These are phyloP conservation scores for Athalia rosae DNA, from an alignment of 2,888 invertebrate genomes.

Conservation along the genomic window DNA sequence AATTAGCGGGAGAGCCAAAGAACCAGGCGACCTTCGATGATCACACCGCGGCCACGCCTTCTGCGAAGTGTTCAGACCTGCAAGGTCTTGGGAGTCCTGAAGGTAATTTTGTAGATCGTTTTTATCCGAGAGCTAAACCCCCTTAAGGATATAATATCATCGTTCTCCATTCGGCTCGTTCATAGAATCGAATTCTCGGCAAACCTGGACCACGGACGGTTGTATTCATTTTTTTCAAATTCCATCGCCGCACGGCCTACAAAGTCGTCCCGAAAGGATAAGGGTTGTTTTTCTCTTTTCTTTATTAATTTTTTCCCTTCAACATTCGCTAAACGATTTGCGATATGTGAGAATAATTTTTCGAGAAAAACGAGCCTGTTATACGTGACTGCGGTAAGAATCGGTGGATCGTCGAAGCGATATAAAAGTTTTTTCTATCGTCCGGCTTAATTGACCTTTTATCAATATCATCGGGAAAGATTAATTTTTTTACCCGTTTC, in stretches of 20 bases:
- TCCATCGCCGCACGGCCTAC: background rate
- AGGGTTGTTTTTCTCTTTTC: no score
- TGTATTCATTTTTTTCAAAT: constrained; percentile 20
- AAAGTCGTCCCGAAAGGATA: no score
- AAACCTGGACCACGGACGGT: background rate
- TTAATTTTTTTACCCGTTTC: constrained; percentile 9
- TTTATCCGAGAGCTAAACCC: constrained; percentile 7
- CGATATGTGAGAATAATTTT: no score
- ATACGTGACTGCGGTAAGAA: constrained; percentile 7
- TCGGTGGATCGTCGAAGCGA: background rate
- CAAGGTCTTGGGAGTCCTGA: constrained; percentile 37
- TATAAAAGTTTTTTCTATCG: constrained; percentile 30
- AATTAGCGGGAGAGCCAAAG: constrained; percentile 65
- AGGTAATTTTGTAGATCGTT: constrained; percentile 13
- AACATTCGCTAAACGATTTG: no score
- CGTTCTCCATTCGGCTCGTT: constrained; percentile 33
- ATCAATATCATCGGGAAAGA: background rate
- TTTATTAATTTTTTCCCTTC: no score
- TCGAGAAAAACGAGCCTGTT: no score
- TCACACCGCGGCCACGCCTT: constrained; percentile 40
- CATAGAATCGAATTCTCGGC: constrained; percentile 32
- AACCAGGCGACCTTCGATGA: constrained; percentile 68
- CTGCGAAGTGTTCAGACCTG: constrained; percentile 22
- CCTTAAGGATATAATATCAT: constrained; percentile 13
- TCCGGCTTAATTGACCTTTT: constrained; percentile 27